Percentiles rank a stretch among this genome's conserved stretches.
These are phyloP conservation scores for Bursaphelenchus mucronatus DNA, from an alignment of 1,140 invertebrate species.

Conservation along the genomic window DNA sequence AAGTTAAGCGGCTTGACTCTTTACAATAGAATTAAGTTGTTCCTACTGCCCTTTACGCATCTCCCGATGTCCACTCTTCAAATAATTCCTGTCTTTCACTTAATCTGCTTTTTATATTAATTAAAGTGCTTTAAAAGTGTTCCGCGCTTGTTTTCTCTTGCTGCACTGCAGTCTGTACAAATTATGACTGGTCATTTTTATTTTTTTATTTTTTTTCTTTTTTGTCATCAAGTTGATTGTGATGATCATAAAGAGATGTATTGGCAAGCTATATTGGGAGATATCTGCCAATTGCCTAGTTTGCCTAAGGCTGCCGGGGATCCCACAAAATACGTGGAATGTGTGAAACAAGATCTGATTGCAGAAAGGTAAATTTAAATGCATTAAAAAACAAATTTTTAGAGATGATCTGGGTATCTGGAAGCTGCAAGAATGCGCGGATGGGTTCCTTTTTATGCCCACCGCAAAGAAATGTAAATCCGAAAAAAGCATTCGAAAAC, in stretches of 20 bases:
- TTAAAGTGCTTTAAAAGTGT: no score
- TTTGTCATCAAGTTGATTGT: no score
- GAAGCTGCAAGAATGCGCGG: slow-evolving; percentile 53
- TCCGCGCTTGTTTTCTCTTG: no score
- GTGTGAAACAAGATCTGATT: slow-evolving; percentile 8
- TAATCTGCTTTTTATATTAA: no score
- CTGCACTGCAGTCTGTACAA: no score
- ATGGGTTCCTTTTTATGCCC: slow-evolving; percentile 54
- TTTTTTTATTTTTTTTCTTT: no score
- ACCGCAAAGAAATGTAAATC: slow-evolving; percentile 55
- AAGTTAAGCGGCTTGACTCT: no score
- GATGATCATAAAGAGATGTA: slow-evolving; percentile 30
- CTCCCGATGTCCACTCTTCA: no score
- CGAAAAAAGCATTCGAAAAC: slow-evolving; percentile 50
- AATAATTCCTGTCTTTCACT: no score
- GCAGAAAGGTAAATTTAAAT: slow-evolving; percentile 3
- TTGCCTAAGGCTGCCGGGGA: slow-evolving; percentile 51
- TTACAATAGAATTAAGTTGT: no score
- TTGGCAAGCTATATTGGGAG: slow-evolving; percentile 54
- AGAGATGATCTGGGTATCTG: slow-evolving; percentile 56
- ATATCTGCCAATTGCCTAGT: slow-evolving; percentile 53
- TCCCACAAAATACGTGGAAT: slow-evolving; percentile 47
- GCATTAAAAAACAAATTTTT: slow-evolving; percentile 17
- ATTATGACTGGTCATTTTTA: no score
- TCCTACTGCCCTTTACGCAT: no score